Evolutionary conservation across 53 echinoderm and acorn worm species (phyloP).

Genomic region (Echinometra lucunter): DNA sequence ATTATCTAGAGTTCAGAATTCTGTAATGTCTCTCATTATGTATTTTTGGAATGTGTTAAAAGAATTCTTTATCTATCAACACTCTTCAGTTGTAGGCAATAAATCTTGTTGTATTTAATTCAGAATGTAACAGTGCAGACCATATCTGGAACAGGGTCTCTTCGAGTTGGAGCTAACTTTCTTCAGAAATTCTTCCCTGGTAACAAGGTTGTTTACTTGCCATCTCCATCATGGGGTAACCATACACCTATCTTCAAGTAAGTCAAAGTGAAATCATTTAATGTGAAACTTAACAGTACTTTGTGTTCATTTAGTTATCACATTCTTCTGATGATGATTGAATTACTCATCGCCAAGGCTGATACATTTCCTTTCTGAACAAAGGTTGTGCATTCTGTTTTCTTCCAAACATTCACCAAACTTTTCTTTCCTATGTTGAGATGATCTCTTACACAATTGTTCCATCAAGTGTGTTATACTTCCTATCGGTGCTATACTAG

Average conservation of each 20-base stretch:
- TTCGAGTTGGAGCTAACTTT: slow-evolving; percentile 87
- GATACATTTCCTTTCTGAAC: neutral
- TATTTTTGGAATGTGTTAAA: neutral
- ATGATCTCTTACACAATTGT: neutral
- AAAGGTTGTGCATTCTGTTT: neutral
- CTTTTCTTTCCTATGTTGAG: neutral
- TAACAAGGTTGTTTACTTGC: slow-evolving; percentile 80
- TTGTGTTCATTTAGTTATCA: neutral
- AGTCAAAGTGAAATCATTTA: slow-evolving; percentile 47
- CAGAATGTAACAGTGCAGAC: slow-evolving; percentile 92
- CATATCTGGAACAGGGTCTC: slow-evolving; percentile 92
- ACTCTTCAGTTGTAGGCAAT: neutral
- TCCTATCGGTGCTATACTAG: neutral
- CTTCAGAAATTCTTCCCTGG: slow-evolving; percentile 89
- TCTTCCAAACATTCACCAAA: neutral
- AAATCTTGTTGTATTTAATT: neutral
- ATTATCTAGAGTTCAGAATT: too few relatives aligned
- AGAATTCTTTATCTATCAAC: neutral
- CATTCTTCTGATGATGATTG: too few relatives aligned
- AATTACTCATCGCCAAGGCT: neutral
- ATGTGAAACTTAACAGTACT: too few relatives aligned
- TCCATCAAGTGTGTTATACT: neutral
- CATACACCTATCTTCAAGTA: slow-evolving; percentile 97
- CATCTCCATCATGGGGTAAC: slow-evolving; percentile 96
- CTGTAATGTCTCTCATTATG: neutral